These are phyloP conservation scores for Pyrrhosoma nymphula DNA, from an alignment of 2,888 invertebrate genomes.

Conservation along the genomic window DNA sequence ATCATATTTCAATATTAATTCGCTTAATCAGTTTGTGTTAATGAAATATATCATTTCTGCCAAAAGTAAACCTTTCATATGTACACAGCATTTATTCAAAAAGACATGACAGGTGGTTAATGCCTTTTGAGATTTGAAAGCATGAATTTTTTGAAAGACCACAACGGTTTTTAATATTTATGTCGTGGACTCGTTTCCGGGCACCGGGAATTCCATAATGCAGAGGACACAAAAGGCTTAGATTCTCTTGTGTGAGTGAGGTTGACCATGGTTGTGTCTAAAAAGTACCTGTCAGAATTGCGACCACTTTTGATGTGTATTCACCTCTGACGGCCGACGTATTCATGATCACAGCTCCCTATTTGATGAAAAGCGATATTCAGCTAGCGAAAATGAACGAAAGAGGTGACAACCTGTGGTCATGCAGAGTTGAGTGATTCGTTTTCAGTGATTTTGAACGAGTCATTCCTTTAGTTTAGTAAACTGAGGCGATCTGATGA, in stretches of 20 bases:
- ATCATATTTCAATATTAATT: neutral
- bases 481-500: too few species aligned
- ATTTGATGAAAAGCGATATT: too few species aligned
- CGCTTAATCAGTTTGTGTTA: neutral
- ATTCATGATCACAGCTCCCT: too few species aligned
- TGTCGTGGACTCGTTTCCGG: neutral
- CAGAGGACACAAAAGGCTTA: neutral
- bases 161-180: neutral
- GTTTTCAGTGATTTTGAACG: too few species aligned
- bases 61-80: neutral
- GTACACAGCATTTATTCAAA: neutral
- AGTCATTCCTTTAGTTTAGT: too few species aligned
- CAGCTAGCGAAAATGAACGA: too few species aligned
- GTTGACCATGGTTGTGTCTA: neutral
- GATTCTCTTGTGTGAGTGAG: neutral
- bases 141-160: neutral
- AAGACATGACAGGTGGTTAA: neutral
- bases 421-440: too few species aligned
- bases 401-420: too few species aligned
- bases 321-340: too few species aligned
- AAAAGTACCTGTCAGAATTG: too few species aligned
- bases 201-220: neutral
- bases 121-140: neutral
- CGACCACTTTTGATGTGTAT: neutral
- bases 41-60: neutral